phyloP scores from a whole-genome alignment of 1,140 invertebrate species.

The Leucophenga varia region DNA sequence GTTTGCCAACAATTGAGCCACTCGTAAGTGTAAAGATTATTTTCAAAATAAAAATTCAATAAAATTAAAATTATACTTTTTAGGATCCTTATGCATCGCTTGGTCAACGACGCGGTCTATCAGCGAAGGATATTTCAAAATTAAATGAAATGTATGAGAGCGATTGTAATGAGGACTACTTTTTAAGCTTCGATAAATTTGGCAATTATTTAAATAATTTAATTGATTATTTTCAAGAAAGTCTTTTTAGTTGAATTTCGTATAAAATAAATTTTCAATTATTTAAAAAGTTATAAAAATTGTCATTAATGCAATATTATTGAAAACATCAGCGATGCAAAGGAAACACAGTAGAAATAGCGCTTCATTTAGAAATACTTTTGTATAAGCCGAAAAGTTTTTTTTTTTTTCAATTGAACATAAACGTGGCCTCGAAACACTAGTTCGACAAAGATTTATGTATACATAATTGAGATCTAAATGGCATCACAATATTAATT shows the following conservation, averaged over 20 bases:
- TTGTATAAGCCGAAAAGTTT: too few relatives aligned
- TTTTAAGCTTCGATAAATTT: constrained; percentile 39
- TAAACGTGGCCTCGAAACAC: too few relatives aligned
- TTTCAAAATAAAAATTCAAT: background rate
- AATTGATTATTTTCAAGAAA: constrained; percentile 46
- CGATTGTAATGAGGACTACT: constrained; percentile 47
- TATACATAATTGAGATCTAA: too few relatives aligned
- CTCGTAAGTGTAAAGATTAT: constrained; percentile 55
- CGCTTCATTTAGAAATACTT: too few relatives aligned
- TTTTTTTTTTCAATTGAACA: too few relatives aligned
- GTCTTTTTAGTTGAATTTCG: constrained; percentile 39
- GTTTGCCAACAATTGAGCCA: constrained; percentile 62
- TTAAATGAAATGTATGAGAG: constrained; percentile 67
- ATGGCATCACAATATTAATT: too few relatives aligned
- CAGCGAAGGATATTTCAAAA: constrained; percentile 67
- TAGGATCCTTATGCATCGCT: constrained; percentile 56
- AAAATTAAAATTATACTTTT: background rate
- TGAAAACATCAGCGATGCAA: too few relatives aligned
- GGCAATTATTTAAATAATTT: constrained; percentile 39
- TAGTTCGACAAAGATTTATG: too few relatives aligned
- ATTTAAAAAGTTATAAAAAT: too few relatives aligned
- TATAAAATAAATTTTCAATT: too few relatives aligned
- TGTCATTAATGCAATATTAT: too few relatives aligned
- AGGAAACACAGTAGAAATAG: too few relatives aligned
- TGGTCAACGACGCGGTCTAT: constrained; percentile 68